Evolutionary conservation across 1,140 invertebrate genomes (phyloP), one percentile per base, ranked within the genome.

Genomic region (Cydia pomonella): DNA sequence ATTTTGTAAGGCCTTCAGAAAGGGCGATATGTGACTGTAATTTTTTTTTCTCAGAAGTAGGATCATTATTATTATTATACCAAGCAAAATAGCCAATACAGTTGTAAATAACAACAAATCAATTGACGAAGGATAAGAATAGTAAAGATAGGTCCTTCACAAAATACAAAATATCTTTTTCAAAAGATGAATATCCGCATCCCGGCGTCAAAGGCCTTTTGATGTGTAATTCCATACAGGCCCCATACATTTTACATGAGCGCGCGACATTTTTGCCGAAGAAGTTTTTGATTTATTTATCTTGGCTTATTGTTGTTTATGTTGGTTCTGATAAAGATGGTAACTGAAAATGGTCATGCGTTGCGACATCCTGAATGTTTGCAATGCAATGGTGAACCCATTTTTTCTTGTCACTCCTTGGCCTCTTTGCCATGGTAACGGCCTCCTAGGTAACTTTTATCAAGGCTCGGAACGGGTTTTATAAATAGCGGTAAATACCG

Each of bases 211-310:
- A 69, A 18, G 64, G 5, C 18, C n/a, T 41, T 69, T 69, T 69
- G 64, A 69, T 69, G 64, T 69, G 64, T 69, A 41, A 69, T 69
- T 69, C 29, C 64, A 41, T 69, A 69, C 64, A 69, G 64, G 33
- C 9, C n/a, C 64, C 64, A 69, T 69, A 69, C 64, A 69, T 69
- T 69, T 69, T 69, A 69, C 64, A 69, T 69, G 64, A 69, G 64
- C 13, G 12, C 23, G 27, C 64, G 64, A 69, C 64, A 69, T 69
- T 38, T 41, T 69, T 41, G 29, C n/a, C 64, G 29, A 69, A 41
- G 18, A 69, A 69, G 33, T 69, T 69, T 33, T 69, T 69, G 64
- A 69, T 69, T 69, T 69, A 69, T 69, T 69, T 69, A 38, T 38
- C 25, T 69, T 12, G 33, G 16, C 13, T 9, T 41, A 69, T 69